A percentile compares a stretch with the other conserved stretches of the same genome.
Conservation (phyloP, 2,888 invertebrate genomes). For the Idaea dimidiata region DNA sequence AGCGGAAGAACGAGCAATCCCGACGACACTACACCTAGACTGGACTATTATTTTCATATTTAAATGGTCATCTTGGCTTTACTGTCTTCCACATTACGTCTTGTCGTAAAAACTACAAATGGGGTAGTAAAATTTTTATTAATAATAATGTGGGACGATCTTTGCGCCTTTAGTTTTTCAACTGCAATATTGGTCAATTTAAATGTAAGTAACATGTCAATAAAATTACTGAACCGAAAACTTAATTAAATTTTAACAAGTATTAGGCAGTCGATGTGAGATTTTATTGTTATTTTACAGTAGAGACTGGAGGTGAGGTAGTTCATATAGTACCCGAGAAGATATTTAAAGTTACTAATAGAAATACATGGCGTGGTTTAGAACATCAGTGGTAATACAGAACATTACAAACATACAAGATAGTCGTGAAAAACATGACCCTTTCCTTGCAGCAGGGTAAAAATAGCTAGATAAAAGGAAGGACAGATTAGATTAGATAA, state of each 20-base stretch:
- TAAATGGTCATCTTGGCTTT: constrained; percentile 1
- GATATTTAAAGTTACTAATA: no score
- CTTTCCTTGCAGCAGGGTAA: no score
- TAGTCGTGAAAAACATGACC: no score
- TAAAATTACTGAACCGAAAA: not conserved
- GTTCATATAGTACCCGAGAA: no score
- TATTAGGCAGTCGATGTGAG: no score
- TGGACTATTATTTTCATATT: not conserved
- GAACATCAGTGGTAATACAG: no score
- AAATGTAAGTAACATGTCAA: not conserved
- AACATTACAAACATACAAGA: no score
- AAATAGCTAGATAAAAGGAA: no score
- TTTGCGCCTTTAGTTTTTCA: not conserved
- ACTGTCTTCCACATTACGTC: not conserved
- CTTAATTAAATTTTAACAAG: not conserved
- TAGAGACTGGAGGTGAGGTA: no score
- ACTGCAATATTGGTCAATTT: not conserved
- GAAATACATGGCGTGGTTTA: no score
- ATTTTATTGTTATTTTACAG: no score
- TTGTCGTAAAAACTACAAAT: not conserved
- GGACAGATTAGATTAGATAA: no score
- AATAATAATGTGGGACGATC: not conserved
- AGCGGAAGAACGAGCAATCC: not conserved
- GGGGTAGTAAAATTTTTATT: not conserved
- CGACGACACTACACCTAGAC: not conserved